These are phyloP conservation scores for Cavia porcellus DNA, from an alignment of 2,113 vertebrate genomes.

Conservation along the genomic window DNA sequence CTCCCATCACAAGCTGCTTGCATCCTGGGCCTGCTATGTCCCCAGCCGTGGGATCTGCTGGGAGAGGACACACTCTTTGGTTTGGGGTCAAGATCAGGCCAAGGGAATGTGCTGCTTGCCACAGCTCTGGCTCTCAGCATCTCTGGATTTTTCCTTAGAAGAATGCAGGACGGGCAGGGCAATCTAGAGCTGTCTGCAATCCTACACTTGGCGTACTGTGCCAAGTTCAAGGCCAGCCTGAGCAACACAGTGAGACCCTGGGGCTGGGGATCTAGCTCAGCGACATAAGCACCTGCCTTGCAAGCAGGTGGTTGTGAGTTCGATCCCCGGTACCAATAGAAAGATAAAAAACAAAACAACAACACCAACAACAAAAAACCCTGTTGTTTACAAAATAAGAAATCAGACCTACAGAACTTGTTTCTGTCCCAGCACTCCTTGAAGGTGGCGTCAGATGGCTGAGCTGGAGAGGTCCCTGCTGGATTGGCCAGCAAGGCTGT, in stretches of 20 bases:
- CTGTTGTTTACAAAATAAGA: not conserved
- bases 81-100: slow-evolving; percentile 15
- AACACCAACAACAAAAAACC: no score
- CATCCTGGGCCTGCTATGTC: not conserved
- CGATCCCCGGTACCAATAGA: no score
- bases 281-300: no score
- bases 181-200: not conserved
- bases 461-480: not conserved
- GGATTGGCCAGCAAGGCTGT: not conserved
- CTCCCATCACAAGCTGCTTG: not conserved
- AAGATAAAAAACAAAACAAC: no score
- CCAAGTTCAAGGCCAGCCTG: not conserved
- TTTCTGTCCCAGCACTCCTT: not conserved
- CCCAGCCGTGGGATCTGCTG: not conserved
- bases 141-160: slow-evolving; percentile 45
- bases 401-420: not conserved
- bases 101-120: not conserved
- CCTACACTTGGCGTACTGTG: not conserved
- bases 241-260: not conserved
- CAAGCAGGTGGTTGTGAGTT: no score
- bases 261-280: no score
- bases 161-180: not conserved
- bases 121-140: not conserved
- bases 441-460: not conserved
- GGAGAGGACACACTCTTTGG: not conserved